Conservation (phyloP, 2,888 invertebrate genomes). For the Schizaphis graminum region DNA sequence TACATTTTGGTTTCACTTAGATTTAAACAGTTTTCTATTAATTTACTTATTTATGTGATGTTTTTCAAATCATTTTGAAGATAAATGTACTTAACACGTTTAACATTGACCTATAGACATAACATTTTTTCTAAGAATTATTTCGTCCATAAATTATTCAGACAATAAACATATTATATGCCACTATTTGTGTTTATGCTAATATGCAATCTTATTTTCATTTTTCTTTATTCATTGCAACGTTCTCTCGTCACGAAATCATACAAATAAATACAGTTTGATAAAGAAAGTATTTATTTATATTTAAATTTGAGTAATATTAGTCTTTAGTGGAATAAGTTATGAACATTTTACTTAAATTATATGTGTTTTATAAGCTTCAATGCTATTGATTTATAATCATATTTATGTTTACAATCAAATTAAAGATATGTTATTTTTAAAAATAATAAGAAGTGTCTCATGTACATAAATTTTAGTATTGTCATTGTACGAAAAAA, state of each 20-base stretch:
- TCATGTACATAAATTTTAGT: neutral
- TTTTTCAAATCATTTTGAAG: neutral
- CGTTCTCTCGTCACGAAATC: neutral
- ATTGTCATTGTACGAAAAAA: neutral
- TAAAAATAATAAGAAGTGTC: neutral
- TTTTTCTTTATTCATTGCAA: neutral
- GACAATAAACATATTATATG: neutral
- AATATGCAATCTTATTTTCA: neutral
- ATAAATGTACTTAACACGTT: neutral
- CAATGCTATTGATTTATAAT: neutral
- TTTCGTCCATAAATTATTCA: neutral
- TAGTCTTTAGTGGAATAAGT: neutral
- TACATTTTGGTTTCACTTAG: neutral
- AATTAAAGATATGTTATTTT: neutral
- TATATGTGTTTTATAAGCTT: neutral
- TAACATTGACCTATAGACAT: slow-evolving; percentile 31
- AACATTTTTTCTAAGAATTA: neutral
- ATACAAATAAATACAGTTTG: neutral
- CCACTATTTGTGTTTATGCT: slow-evolving; percentile 28
- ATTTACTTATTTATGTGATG: neutral
- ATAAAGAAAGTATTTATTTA: neutral
- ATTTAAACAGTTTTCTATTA: neutral
- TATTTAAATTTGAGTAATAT: neutral
- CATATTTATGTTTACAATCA: neutral
- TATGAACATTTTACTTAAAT: neutral